phyloP scores from a whole-genome alignment of 2,888 invertebrate species.

The Ephialtes manifestator region DNA sequence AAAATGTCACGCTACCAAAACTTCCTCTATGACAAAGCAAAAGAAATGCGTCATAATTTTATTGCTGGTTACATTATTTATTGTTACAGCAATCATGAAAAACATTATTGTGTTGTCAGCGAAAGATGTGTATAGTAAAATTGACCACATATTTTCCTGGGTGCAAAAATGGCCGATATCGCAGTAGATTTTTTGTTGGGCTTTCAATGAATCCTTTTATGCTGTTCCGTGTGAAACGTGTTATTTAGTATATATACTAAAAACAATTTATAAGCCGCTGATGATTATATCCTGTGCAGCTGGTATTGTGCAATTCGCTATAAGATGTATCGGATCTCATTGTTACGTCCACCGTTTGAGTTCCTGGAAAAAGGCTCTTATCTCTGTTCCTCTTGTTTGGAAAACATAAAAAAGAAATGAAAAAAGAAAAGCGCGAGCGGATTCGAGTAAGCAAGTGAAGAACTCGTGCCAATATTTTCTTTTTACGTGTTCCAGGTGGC shows the following conservation, averaged over 20 bases:
- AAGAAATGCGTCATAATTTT: too few species aligned
- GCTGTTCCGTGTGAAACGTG: neutral
- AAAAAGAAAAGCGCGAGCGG: neutral
- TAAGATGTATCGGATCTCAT: neutral
- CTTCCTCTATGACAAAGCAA: too few species aligned
- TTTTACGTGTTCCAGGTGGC: conserved; percentile 86
- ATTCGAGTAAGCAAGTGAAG: conserved; percentile 20
- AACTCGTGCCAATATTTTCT: conserved; percentile 59
- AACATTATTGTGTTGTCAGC: too few species aligned
- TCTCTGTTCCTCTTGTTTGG: neutral
- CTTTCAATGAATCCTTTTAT: neutral
- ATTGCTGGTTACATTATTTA: too few species aligned
- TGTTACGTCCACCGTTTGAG: neutral
- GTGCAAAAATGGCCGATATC: too few species aligned
- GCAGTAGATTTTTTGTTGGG: too few species aligned
- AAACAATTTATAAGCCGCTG: neutral
- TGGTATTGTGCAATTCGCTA: neutral
- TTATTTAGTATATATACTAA: neutral
- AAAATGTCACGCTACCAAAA: too few species aligned
- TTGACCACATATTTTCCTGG: too few species aligned
- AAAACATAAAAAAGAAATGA: neutral
- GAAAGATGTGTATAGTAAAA: too few species aligned
- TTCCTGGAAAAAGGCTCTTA: neutral
- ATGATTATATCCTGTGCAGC: neutral
- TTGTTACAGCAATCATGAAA: too few species aligned